Percentiles rank a stretch among this genome's conserved stretches.
phyloP scores from a whole-genome alignment of 2,888 invertebrate genomes.

The Scaptomyza polygonia region DNA sequence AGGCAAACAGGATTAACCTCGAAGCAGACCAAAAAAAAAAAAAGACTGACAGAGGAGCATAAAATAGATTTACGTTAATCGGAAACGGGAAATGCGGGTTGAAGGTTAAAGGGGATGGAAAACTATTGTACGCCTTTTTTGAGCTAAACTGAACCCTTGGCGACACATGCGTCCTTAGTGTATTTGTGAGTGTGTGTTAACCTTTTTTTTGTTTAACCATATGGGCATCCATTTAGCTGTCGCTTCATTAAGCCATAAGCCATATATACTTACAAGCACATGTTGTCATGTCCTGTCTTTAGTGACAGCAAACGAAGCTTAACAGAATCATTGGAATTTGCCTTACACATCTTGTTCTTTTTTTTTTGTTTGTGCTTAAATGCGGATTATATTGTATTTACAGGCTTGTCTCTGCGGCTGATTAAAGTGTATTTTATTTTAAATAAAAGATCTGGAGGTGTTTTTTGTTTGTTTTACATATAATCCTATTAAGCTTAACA shows the following conservation, averaged over 20 bases:
- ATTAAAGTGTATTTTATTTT: background rate
- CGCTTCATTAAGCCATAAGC: constrained; percentile 75
- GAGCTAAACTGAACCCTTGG: constrained; percentile 5
- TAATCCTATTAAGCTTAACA: background rate
- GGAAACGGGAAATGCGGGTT: background rate
- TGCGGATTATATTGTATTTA: constrained; percentile 22
- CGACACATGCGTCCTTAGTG: constrained; percentile 9
- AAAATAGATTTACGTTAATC: constrained; percentile 5
- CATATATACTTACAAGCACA: constrained; percentile 18
- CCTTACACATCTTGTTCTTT: constrained; percentile 14
- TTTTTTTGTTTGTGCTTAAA: constrained; percentile 25
- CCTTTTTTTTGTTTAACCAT: constrained; percentile 41
- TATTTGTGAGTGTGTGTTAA: background rate
- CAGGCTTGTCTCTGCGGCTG: background rate
- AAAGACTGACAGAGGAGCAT: constrained; percentile 3
- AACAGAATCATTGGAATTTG: constrained; percentile 24
- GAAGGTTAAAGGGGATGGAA: constrained; percentile 13
- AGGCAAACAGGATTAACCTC: constrained; percentile 26
- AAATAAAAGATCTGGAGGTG: background rate
- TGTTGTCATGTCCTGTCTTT: constrained; percentile 53
- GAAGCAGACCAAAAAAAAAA: background rate
- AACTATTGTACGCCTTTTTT: constrained; percentile 61
- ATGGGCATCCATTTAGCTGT: constrained; percentile 56
- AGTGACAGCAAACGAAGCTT: background rate
- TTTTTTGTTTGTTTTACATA: background rate